Base-by-base conservation (phyloP, 2,797 vertebrate species). In the Anabacerthia variegaticeps region DNA sequence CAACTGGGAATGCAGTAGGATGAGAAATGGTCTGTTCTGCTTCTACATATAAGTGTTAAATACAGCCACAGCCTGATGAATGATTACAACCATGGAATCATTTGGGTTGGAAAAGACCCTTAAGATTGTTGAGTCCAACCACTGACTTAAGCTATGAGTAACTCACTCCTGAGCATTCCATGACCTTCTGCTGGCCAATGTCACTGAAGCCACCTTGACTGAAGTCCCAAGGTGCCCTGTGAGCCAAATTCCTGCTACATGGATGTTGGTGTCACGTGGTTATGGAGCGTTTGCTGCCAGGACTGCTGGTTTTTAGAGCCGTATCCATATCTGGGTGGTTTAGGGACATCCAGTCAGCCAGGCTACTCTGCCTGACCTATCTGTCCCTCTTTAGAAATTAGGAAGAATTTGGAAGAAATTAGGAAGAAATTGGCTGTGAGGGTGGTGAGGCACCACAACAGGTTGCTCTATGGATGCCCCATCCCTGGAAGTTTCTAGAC, bases 111-210 rank as follows among this genome's bases (percentile, higher is more conserved):
- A 79, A 88, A 71, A 84, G 65, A 30, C n/a, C 28, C 36, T 71
- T 48, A 27, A 67, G 44, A 8, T 13, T 7, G 7, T 32, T 1
- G 10, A 58, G 68, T 65, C 54, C 32, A 65, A 5, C 34, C 1
- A 0, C 44, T 82, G 41, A 37, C 3, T 12, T 59, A 23, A 0
- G 0, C 24, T 36, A 1, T 5, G 65, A 4, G n/a, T 65, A 28
- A 58, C 43, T 84, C 21, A 2, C 17, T 78, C 15, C 1, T 12
- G 16, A 76, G 39, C 30, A 65, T 19, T 14, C 43, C 8, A 6
- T 14, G 22, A 20, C 30, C 77, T 30, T 39, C 23, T 85, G 59
- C 49, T 77, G 66, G 20, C 8, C 9, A 16, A 0, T 12, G n/a
- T 39, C 44, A 18, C 0, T 2, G 44, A 15, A 86, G 2, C 6